Conservation (phyloP, 2,888 invertebrate species). For the Leptinotarsa peninsularis region DNA sequence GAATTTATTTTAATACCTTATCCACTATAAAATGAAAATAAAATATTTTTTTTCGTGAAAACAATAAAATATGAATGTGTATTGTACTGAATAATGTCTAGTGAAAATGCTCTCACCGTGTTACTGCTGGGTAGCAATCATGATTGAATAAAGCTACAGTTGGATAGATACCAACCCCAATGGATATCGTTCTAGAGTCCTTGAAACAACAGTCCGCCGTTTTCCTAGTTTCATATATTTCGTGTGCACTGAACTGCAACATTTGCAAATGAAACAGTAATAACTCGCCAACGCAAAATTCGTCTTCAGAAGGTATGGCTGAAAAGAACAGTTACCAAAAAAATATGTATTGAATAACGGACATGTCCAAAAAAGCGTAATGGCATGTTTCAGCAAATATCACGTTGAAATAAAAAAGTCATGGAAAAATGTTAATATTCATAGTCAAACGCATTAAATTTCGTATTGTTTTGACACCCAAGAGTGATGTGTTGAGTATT, state of each 20-base stretch:
- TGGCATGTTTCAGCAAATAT: background rate
- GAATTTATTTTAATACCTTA: no score
- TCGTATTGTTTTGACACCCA: no score
- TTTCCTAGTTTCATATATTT: conserved; percentile 78
- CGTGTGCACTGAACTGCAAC: conserved; percentile 88
- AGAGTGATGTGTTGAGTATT: no score
- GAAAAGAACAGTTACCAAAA: conserved; percentile 30
- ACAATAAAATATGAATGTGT: no score
- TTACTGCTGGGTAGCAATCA: conserved; percentile 83
- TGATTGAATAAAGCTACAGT: conserved; percentile 86
- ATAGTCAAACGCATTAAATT: no score
- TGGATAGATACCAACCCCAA: conserved; percentile 81
- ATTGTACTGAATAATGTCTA: no score
- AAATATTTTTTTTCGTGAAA: no score
- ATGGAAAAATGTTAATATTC: no score
- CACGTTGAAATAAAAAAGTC: no score
- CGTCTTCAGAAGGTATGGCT: conserved; percentile 67
- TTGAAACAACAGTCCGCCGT: conserved; percentile 66
- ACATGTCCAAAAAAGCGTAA: background rate
- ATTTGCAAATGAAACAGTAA: conserved; percentile 79
- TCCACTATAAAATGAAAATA: no score
- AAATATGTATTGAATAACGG: background rate
- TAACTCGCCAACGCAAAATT: conserved; percentile 74
- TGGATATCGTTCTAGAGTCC: conserved; percentile 70
- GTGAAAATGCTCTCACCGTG: conserved; percentile 68